Base-by-base conservation (phyloP, 2,888 invertebrate species). In the Hyles lineata region DNA sequence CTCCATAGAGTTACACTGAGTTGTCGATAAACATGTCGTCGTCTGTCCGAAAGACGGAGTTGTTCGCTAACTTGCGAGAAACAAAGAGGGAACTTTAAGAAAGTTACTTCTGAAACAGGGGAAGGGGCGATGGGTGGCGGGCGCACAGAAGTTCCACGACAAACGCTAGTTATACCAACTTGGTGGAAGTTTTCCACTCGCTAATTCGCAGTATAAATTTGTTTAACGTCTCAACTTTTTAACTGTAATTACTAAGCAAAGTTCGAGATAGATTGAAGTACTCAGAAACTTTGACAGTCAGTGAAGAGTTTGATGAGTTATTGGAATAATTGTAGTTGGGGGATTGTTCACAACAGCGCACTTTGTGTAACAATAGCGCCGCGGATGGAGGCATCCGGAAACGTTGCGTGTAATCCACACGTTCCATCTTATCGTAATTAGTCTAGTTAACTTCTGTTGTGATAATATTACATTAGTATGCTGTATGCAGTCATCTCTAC, bases 171-270 rank as follows among this genome's bases (percentile, higher is more conserved):
- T 84, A 90, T 89, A 88, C 90, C 85, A 89, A 90, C 85, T 87
- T 87, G 79, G 81, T 78, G 55, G 76, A 89, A 91, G 85, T 91
- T 90, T 89, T 85, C 86, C 88, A 89, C 91, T 92, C 90, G 87
- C 92, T 94, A 93, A 94, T 94, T 93, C 90, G 85, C 85, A 92
- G 91, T 93, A 93, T 94, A 94, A 94, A 94, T 94, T 94, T 93
- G 92, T 93, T 93, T 93, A 92, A 94, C 92, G 93, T 92, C 91
- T 88, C 88, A 93, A 94, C 93, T 94, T 94, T 93, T 93, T 91
- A 93, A 92, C 92, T 90, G 90, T 93, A 92, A 94, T 93, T 93
- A 93, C 92, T 89, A 86, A 87, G 86, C 83, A 83, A 90, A 92
- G 85, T 92, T 90, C 84, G 81, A 85, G 87, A 92, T 91, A 89